Evolutionary conservation across 2,797 vertebrate species (phyloP), one percentile per base, ranked within the genome.

Genomic region (Phoxinus dragarum): DNA sequence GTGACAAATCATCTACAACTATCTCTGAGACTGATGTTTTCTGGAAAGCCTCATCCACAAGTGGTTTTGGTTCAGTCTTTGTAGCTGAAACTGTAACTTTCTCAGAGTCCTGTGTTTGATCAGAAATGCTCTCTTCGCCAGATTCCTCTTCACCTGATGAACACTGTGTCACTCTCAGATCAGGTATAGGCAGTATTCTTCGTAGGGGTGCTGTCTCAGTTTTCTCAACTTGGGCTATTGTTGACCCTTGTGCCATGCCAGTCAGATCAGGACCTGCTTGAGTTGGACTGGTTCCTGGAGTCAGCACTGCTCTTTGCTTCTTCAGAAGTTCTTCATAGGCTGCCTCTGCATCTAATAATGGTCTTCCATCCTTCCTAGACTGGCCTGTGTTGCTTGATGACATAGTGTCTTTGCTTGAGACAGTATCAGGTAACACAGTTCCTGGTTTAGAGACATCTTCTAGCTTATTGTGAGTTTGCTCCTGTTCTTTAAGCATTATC

Each of bases 141-240:
- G 96, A 96, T 88, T 97, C 98, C 78, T 96, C 88, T 92, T 99
- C 99, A 93, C 96, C 92, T 78, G 99, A 98, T 90, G 99, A 99
- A 89, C 99, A 99, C 81, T 99, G 98, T 4, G 98, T 99, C 90
- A 99, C 98, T 93, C 94, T 99, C 89, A 99, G 95, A 94, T 99
- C 98, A 89, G 99, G 99, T 89, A 99, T 99, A 80, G 97, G 96
- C 52, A 97, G 95, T 84, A 96, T 91, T 84, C 94, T 96, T 92
- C 94, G 96, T 80, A 91, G 93, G 72, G 94, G 93, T 19, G 89
- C 82, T 52, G 81, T 91, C 86, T 94, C 95, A 4, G 86, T 76
- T 73, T 90, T 83, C 73, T 89, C 90, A 87, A 86, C 44, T 75
- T 95, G 95, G 90, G 74, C 75, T 49, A 92, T 78, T 36, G 92